Percentiles rank a stretch among this genome's conserved stretches.
Conservation (phyloP, 2,888 invertebrate genomes). For the Drosophila anomalata region DNA sequence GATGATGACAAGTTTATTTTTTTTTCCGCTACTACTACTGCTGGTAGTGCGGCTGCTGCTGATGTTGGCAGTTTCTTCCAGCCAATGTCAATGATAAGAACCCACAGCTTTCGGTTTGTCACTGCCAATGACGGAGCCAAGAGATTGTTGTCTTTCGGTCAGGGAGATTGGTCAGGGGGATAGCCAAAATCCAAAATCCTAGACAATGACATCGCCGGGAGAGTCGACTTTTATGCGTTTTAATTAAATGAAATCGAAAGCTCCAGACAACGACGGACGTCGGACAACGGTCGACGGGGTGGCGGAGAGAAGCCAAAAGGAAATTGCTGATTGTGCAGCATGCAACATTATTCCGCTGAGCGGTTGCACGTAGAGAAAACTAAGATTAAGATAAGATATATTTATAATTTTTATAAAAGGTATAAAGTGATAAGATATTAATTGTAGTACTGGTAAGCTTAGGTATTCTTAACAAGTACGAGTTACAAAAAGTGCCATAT, state of each 20-base stretch:
- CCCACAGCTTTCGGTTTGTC: constrained; percentile 38
- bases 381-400: too few species aligned
- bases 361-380: constrained; percentile 5
- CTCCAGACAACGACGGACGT: constrained; percentile 28
- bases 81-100: constrained; percentile 58
- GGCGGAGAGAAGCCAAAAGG: constrained; percentile 55
- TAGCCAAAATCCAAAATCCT: constrained; percentile 24
- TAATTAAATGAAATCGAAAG: constrained; percentile 78
- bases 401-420: too few species aligned
- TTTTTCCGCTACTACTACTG: background rate
- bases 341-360: constrained; percentile 53
- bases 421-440: background rate
- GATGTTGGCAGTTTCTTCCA: constrained; percentile 41
- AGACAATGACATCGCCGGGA: constrained; percentile 39
- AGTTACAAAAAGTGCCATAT: background rate
- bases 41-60: constrained; percentile 15
- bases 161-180: background rate
- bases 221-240: constrained; percentile 71
- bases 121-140: constrained; percentile 52
- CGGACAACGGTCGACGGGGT: constrained; percentile 2
- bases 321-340: constrained; percentile 68
- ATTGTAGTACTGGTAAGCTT: background rate
- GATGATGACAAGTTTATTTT: constrained; percentile 34
- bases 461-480: background rate
- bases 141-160: constrained; percentile 25